These are phyloP conservation scores for Epinephelus fuscoguttatus DNA, from an alignment of 2,113 vertebrate species.

Conservation along the genomic window DNA sequence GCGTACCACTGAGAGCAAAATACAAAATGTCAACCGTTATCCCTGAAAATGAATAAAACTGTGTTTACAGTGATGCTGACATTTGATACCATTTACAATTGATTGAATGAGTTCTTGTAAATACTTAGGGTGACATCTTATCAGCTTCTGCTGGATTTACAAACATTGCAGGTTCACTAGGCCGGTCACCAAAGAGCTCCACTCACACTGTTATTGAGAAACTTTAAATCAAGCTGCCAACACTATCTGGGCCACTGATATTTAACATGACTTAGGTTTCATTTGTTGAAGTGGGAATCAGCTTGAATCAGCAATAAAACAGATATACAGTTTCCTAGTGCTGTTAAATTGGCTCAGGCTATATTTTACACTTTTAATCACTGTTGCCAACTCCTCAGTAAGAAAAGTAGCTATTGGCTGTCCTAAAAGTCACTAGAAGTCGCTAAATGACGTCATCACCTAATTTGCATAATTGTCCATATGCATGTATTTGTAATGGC, in stretches of 20 bases:
- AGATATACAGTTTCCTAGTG: background rate
- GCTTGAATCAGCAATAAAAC: background rate
- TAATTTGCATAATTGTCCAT: too few relatives aligned
- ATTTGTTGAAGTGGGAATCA: background rate
- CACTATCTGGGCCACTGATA: background rate
- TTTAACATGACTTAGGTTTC: background rate
- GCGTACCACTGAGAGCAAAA: background rate
- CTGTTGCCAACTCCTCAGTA: too few relatives aligned
- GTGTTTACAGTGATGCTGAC: conserved; percentile 29
- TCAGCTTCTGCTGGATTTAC: conserved; percentile 13
- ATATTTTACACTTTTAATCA: background rate
- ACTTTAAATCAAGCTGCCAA: background rate
- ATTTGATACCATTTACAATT: conserved; percentile 26
- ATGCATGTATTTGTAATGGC: too few relatives aligned
- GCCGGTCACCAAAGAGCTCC: background rate
- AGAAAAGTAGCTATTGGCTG: too few relatives aligned
- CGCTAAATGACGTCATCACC: too few relatives aligned
- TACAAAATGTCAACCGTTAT: background rate
- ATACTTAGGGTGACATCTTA: background rate
- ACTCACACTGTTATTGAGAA: background rate
- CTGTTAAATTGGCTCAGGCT: background rate
- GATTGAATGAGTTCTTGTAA: conserved; percentile 14
- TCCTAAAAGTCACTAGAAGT: too few relatives aligned
- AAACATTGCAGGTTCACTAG: background rate
- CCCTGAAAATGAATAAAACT: conserved; percentile 1